Conservation (phyloP, 2,888 invertebrate genomes). For the Gryllus longicercus region DNA sequence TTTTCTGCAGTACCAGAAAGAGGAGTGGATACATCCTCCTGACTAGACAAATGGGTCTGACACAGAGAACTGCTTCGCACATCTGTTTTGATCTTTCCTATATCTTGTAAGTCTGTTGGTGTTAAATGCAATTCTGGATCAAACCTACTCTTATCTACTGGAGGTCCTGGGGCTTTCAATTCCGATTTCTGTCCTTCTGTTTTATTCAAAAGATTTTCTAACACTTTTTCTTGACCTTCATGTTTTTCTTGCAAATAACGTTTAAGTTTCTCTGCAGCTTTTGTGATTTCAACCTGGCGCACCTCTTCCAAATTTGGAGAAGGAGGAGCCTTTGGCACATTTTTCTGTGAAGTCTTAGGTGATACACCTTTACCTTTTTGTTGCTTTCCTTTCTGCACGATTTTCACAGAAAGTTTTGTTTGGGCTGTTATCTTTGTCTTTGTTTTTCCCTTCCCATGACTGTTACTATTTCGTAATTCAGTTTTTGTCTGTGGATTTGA, state of each 20-base stretch:
- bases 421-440: background rate
- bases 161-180: background rate
- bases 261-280: background rate
- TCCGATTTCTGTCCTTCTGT: background rate
- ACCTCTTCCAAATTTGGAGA: background rate
- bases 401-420: too few species aligned
- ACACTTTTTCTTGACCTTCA: conserved; percentile 4
- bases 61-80: background rate
- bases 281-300: background rate
- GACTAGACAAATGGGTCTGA: background rate
- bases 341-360: background rate
- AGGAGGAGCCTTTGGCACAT: background rate
- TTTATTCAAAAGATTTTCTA: background rate
- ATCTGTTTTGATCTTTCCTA: background rate
- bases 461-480: background rate
- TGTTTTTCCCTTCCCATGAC: background rate
- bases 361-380: background rate
- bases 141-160: conserved; percentile 1
- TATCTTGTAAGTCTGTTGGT: background rate
- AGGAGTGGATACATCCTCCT: background rate
- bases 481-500: too few species aligned
- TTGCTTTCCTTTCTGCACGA: too few species aligned
- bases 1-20: too few species aligned
- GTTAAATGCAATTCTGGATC: background rate
- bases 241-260: background rate